Evolutionary conservation across 2,113 vertebrate genomes (phyloP).

Genomic region (Mormoops blainvillei): DNA sequence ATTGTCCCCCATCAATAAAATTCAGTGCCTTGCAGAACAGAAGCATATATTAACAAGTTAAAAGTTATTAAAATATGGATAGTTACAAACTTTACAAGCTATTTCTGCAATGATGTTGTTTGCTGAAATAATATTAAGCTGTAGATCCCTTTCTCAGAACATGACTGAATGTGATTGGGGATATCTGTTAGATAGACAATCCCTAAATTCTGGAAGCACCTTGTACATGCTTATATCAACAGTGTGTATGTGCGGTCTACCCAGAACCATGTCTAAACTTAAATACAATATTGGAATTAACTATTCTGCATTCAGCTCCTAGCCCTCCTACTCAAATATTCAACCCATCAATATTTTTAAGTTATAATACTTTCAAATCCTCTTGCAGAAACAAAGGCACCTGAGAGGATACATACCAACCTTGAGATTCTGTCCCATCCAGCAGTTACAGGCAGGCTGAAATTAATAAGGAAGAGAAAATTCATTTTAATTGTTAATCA

Average conservation of each 20-base stretch:
- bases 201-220: neutral
- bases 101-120: neutral
- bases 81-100: neutral
- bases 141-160: neutral
- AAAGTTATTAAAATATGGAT: neutral
- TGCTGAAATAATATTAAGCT: neutral
- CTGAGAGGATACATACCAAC: neutral
- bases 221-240: too few relatives aligned
- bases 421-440: neutral
- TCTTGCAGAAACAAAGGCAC: neutral
- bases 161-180: neutral
- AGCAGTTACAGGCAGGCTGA: neutral
- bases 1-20: neutral
- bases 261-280: neutral
- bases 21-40: neutral
- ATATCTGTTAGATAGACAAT: neutral
- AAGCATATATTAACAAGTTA: neutral
- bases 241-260: neutral
- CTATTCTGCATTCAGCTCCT: neutral
- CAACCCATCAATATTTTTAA: neutral
- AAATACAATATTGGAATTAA: neutral
- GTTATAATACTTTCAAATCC: neutral
- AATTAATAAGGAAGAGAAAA: neutral
- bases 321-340: neutral
- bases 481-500: neutral